Percentiles rank a stretch among this genome's conserved stretches.
Conservation (phyloP, 2,888 invertebrate species). For the Zele albiditarsus region DNA sequence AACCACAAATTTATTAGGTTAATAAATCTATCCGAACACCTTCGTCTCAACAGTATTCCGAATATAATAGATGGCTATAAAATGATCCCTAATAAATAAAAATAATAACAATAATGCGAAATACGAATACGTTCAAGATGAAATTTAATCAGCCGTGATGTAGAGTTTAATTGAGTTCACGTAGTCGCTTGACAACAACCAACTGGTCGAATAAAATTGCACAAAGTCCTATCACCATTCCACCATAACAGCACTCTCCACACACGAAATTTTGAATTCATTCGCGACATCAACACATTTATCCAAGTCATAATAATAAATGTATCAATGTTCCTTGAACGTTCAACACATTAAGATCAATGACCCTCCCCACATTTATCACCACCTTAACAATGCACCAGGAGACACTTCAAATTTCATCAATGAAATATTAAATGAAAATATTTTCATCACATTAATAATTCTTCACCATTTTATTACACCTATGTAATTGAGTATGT, state of each 20-base stretch:
- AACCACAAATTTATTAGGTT: background rate
- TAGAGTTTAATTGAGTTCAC: background rate
- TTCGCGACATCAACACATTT: background rate
- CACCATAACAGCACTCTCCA: background rate
- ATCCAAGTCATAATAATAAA: constrained; percentile 2
- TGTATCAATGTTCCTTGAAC: background rate
- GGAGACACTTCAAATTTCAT: background rate
- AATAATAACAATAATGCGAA: no score
- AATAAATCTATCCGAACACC: background rate
- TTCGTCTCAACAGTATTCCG: background rate
- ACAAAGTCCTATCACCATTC: constrained; percentile 13
- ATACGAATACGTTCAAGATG: background rate
- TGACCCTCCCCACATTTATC: constrained; percentile 1
- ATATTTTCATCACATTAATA: background rate
- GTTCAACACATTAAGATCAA: background rate
- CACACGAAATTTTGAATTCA: background rate
- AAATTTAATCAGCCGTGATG: background rate
- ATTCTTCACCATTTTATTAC: background rate
- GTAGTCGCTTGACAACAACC: constrained; percentile 24
- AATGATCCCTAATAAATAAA: no score
- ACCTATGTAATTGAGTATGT: background rate
- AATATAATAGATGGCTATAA: no score
- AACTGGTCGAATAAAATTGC: constrained; percentile 9
- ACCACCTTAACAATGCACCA: background rate
- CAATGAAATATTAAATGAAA: background rate